phyloP scores from a whole-genome alignment of 1,140 invertebrate genomes.

The Drosophila littoralis region DNA sequence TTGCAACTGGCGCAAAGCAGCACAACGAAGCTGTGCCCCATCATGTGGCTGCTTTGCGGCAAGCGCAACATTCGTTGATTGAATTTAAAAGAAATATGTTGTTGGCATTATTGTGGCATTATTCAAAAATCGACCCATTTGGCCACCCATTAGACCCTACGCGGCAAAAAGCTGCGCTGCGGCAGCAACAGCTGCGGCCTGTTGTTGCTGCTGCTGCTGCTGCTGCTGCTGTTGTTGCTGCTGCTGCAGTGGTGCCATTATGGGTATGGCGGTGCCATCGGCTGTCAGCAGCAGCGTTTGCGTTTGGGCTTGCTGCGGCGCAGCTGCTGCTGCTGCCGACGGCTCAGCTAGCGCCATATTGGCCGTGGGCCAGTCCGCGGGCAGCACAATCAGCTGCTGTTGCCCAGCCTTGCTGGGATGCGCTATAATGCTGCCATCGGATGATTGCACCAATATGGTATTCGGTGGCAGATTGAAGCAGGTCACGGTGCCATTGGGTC shows the following conservation, averaged over 20 bases:
- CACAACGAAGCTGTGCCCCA: constrained; percentile 15
- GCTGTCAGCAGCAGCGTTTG: constrained; percentile 71
- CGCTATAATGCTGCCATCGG: constrained; percentile 75
- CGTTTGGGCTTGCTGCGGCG: constrained; percentile 53
- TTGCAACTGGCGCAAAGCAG: constrained; percentile 62
- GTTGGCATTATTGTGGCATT: constrained; percentile 83
- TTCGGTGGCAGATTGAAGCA: constrained; percentile 79
- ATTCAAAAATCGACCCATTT: constrained; percentile 84
- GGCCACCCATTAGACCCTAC: constrained; percentile 84
- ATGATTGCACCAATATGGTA: constrained; percentile 73
- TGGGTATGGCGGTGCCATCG: constrained; percentile 76
- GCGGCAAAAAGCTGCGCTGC: constrained; percentile 72
- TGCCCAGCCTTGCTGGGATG: constrained; percentile 75
- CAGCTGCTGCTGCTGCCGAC: constrained; percentile 29
- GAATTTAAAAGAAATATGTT: constrained; percentile 76
- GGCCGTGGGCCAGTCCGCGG: constrained; percentile 59
- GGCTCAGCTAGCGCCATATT: constrained; percentile 49
- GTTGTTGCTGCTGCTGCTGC: constrained; percentile 66
- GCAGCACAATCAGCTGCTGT: constrained; percentile 74
- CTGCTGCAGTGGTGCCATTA: constrained; percentile 48
- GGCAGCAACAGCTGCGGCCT: constrained; percentile 71
- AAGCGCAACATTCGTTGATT: constrained; percentile 41
- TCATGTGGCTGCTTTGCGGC: constrained; percentile 40
- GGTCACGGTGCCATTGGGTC: constrained; percentile 76
- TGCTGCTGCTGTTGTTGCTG: constrained; percentile 42